Evolutionary conservation across 2,797 vertebrate species (phyloP).

Genomic region (Cyclura pinguis): DNA sequence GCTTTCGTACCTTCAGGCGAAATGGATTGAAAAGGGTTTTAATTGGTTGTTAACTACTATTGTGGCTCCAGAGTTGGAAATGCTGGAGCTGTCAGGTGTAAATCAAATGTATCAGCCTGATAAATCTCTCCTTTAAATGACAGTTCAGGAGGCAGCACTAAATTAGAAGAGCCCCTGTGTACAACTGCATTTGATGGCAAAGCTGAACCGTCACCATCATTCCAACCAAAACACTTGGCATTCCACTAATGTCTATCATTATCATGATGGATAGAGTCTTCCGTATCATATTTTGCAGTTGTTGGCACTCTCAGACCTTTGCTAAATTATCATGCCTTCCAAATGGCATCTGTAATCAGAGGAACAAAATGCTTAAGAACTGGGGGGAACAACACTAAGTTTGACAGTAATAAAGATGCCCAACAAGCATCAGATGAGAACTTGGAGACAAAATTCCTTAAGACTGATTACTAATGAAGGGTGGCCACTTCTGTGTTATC

Average conservation of each 20-base stretch:
- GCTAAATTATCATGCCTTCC: slow-evolving; percentile 63
- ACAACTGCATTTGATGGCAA: slow-evolving; percentile 56
- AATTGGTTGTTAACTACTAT: slow-evolving; percentile 73
- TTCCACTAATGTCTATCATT: slow-evolving; percentile 92
- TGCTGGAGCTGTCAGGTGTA: slow-evolving; percentile 64
- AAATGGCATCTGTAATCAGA: slow-evolving; percentile 64
- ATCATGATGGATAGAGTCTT: slow-evolving; percentile 87
- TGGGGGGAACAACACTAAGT: slow-evolving; percentile 45
- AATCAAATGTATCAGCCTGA: slow-evolving; percentile 72
- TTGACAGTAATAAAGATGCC: slow-evolving; percentile 25
- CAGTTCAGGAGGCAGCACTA: slow-evolving; percentile 70
- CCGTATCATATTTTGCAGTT: slow-evolving; percentile 74
- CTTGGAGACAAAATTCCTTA: not conserved
- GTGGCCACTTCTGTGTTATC: not conserved
- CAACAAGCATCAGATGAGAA: too few relatives aligned
- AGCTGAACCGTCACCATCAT: slow-evolving; percentile 62
- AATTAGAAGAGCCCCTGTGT: slow-evolving; percentile 55
- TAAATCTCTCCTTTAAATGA: slow-evolving; percentile 66
- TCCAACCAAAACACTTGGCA: slow-evolving; percentile 89
- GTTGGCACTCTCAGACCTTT: slow-evolving; percentile 55
- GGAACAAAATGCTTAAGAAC: slow-evolving; percentile 52
- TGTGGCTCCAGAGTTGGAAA: slow-evolving; percentile 61
- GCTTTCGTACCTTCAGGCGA: slow-evolving; percentile 39
- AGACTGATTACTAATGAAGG: not conserved
- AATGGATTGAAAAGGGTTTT: slow-evolving; percentile 60